Evolutionary conservation across 1,140 invertebrate species (phyloP), one percentile per base, ranked within the genome.

Genomic region (Leptopilina clavipes): DNA sequence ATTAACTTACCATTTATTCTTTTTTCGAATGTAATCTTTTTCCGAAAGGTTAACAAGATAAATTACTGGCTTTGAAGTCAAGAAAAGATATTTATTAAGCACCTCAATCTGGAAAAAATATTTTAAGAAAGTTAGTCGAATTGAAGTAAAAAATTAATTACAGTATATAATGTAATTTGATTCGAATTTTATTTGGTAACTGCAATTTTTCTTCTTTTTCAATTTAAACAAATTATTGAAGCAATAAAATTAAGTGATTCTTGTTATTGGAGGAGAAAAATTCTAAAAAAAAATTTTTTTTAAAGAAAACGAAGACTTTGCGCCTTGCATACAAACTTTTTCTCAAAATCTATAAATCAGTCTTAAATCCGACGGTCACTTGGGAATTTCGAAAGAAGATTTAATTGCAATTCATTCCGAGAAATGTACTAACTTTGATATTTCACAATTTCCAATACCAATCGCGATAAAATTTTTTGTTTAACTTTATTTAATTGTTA

Each of bases 11-110:
- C 97, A 99, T 93, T 99, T 99, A 88, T 99, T 99, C 91, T 99
- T 99, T 92, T 99, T 99, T 82, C 97, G 94, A 84, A 98, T 98
- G 88, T 98, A 99, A 91, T 99, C 98, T 89, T 98, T 98, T 89
- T 99, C 98, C 0, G 98, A 97, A 52, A 99, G 92, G 91, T 99
- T 99, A 0, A 99, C 95, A 72, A 99, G 91, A 90, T 99, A 99
- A 84, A 99, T 96, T 59, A 97, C 96, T 7, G 99, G 99, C 89
- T 99, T 99, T 0, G 98, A 96, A n/a, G 98, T 99, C 19, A 99
- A 91, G 86, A 99, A 98, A 74, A 99, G 91, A 90, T 99, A 95
- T 90, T 98, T 98, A 88, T 99, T 99, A 48, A 99, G 91, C 19
- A 98, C 91, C 91, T 99, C 98, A 90, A 99, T 98, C 97, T 99